Conservation (phyloP, 30 jellyfish, hydroid and myxozoan species). For the Chrysaora quinquecirrha region DNA sequence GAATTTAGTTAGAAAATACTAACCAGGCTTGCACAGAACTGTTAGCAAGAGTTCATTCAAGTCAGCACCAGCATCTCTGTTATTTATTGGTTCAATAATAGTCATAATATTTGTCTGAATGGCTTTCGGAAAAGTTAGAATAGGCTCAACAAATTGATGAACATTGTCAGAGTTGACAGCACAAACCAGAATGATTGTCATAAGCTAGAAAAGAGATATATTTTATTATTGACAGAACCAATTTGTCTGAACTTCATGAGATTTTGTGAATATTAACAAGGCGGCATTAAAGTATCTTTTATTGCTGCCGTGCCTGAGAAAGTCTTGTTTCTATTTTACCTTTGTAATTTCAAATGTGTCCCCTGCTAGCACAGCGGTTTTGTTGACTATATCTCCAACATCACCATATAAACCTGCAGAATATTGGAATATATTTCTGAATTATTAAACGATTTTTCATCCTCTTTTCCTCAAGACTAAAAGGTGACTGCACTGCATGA, state of each 20-base stretch:
- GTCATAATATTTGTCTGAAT: slow-evolving; percentile 29
- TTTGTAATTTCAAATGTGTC: slow-evolving; percentile 68
- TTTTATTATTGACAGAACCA: not conserved
- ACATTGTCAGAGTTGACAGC: slow-evolving; percentile 43
- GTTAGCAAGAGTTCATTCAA: slow-evolving; percentile 11
- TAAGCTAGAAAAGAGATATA: slow-evolving; percentile 27
- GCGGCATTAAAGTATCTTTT: too few species aligned
- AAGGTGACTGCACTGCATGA: too few species aligned
- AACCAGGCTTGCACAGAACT: slow-evolving; percentile 44
- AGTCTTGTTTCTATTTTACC: slow-evolving; percentile 36
- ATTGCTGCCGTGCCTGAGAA: too few species aligned
- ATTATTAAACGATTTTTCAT: not conserved
- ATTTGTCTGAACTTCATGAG: not conserved
- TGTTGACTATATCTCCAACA: slow-evolving; percentile 52
- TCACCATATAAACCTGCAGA: slow-evolving; percentile 33
- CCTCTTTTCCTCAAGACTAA: not conserved
- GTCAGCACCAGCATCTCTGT: slow-evolving; percentile 13
- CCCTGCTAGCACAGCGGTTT: slow-evolving; percentile 59
- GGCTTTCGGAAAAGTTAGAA: slow-evolving; percentile 17
- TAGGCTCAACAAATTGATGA: slow-evolving; percentile 30
- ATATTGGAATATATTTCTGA: not conserved
- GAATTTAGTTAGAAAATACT: too few species aligned
- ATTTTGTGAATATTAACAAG: too few species aligned
- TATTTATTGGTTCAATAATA: slow-evolving; percentile 27
- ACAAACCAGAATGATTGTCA: slow-evolving; percentile 33